These are phyloP conservation scores for Metacarcinus magister DNA, from an alignment of 2,888 invertebrate species.

Conservation along the genomic window DNA sequence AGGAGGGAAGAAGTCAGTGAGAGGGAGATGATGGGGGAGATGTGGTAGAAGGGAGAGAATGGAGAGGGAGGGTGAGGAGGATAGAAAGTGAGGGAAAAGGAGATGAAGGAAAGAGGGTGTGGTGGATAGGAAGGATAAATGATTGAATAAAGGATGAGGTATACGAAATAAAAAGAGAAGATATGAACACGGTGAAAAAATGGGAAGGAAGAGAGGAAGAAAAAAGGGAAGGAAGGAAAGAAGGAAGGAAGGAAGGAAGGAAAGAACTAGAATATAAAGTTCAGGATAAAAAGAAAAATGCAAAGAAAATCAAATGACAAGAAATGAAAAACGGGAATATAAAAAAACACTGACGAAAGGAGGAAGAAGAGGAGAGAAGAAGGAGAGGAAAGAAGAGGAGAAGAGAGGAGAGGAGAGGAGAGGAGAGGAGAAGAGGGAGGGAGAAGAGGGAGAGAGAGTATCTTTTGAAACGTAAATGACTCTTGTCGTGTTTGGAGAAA, in stretches of 20 bases:
- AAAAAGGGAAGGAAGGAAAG: not conserved
- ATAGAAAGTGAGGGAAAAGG: not conserved
- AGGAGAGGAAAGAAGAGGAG: not conserved
- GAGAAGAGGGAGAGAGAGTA: not conserved
- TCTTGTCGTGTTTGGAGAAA: constrained; percentile 43
- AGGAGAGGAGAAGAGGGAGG: not conserved
- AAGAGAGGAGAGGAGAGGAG: not conserved
- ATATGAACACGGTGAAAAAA: not conserved
- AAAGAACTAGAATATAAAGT: not conserved
- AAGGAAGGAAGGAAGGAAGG: not conserved
- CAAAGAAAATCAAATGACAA: not conserved
- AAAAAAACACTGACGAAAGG: not conserved
- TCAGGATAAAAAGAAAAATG: not conserved
- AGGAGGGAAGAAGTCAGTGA: not conserved
- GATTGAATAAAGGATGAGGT: not conserved
- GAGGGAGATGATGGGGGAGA: not conserved
- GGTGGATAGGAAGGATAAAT: not conserved
- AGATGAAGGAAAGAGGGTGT: not conserved
- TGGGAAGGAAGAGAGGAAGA: not conserved
- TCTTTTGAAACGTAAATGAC: constrained; percentile 48
- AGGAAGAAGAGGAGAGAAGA: not conserved
- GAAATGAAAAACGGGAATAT: not conserved
- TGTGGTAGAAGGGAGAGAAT: not conserved
- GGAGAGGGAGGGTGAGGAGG: no score
- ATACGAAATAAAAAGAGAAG: not conserved